These are phyloP conservation scores for Alouatta caraya DNA, from an alignment of 2,797 vertebrate species.

Conservation along the genomic window DNA sequence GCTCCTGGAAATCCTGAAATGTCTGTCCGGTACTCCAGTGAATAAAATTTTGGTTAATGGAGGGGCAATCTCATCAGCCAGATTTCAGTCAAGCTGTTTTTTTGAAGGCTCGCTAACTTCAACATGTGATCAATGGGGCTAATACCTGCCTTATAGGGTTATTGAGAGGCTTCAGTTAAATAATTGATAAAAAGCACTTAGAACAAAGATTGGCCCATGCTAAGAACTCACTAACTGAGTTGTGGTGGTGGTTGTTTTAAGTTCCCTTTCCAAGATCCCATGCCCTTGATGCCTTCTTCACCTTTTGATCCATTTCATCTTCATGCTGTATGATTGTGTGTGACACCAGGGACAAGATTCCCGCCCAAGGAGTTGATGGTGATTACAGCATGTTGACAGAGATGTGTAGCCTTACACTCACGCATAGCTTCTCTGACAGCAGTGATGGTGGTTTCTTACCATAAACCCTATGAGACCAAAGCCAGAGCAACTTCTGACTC, in stretches of 20 bases:
- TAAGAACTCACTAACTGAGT: not conserved
- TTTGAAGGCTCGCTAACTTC: constrained; percentile 46
- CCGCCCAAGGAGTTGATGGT: not conserved
- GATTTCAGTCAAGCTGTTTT: constrained; percentile 54
- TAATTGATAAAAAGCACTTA: not conserved
- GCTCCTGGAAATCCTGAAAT: constrained; percentile 75
- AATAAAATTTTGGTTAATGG: constrained; percentile 52
- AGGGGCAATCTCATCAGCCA: constrained; percentile 38
- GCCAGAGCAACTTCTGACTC: not conserved
- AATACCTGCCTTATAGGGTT: not conserved
- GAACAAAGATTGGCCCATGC: not conserved
- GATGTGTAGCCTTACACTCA: not conserved
- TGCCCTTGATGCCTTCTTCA: not conserved
- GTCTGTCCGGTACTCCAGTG: constrained; percentile 60
- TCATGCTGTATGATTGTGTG: not conserved
- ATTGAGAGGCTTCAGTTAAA: not conserved
- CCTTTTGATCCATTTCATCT: not conserved
- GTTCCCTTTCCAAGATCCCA: not conserved
- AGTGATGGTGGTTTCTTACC: not conserved
- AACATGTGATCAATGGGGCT: constrained; percentile 5
- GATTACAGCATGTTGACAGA: no score
- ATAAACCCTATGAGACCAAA: not conserved
- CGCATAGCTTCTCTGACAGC: not conserved
- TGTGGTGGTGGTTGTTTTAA: not conserved
- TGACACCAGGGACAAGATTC: not conserved